These are phyloP conservation scores for Platycnemis pennipes DNA, from an alignment of 2,888 invertebrate genomes.

Conservation along the genomic window DNA sequence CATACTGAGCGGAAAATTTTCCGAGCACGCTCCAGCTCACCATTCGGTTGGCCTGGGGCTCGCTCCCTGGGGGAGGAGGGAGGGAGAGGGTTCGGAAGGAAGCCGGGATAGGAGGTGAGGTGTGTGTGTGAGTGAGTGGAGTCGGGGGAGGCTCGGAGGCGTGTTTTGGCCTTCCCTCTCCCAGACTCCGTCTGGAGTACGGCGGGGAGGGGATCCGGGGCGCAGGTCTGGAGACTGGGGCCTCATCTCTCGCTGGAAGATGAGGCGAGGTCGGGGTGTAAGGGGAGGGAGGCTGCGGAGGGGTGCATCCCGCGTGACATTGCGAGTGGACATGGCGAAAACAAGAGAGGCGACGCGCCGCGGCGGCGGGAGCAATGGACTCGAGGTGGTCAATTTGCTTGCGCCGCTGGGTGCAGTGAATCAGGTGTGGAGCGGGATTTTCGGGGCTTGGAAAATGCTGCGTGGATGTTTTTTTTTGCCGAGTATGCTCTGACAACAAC, in stretches of 20 bases:
- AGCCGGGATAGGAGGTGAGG: not conserved
- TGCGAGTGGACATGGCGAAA: not conserved
- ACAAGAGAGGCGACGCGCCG: not conserved
- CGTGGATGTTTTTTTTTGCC: not conserved
- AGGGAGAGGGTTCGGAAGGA: not conserved
- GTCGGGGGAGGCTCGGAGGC: not conserved
- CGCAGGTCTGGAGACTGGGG: not conserved
- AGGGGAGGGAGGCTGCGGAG: not conserved
- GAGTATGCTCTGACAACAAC: not conserved
- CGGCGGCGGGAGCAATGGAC: not conserved
- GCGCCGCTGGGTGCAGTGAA: not conserved
- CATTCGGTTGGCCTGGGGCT: constrained; percentile 38
- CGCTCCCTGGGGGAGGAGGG: not conserved
- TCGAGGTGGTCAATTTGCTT: not conserved
- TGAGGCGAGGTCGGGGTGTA: constrained; percentile 63
- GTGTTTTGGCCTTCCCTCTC: not conserved
- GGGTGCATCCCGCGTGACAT: not conserved
- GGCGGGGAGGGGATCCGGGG: not conserved
- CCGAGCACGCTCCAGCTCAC: constrained; percentile 53
- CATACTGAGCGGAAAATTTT: constrained; percentile 52
- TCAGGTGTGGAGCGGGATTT: not conserved
- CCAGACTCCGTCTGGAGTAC: not conserved
- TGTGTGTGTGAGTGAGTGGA: not conserved
- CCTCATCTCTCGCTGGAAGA: constrained; percentile 38
- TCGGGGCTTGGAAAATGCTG: not conserved